Evolutionary conservation across 2,113 vertebrate species (phyloP), one percentile per base, ranked within the genome.

Genomic region (Eonycteris spelaea): DNA sequence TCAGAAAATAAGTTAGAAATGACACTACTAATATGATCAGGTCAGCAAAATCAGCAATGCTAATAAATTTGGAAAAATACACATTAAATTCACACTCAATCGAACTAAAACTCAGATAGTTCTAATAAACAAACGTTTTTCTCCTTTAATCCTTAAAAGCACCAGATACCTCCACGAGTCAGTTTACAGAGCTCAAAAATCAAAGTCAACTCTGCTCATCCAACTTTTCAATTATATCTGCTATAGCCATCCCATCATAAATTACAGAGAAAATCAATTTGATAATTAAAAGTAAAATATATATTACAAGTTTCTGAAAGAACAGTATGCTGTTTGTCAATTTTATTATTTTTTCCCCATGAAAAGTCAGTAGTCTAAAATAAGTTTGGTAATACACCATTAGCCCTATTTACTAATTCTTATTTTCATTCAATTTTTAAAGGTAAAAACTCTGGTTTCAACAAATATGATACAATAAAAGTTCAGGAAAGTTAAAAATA

Each of bases 1-100:
- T 94, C 74, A 96, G 53, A 82, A 95, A 97, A 85, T 59, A 92
- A 73, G 22, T 94, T 67, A 86, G 51, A 96, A 91, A 96, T 48
- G 68, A 92, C 28, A 95, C 67, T 16, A 92, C 19, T 51, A 89
- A 90, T n/a, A 57, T 61, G 67, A n/a, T n/a, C n/a, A 92, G 51
- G 63, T 73, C 68, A 65, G 22, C 19, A 93, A 95, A 92, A 89
- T 88, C 16, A 87, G 15, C 26, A 59, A 51, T 15, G 51, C 51
- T 57, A 77, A 48, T 11, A 6, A 45, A 79, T 79, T 18, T 73
- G 38, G 38, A 22, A 40, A 93, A 89, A 95, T 35, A 67, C 7
- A 86, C 21, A 93, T 51, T 70, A 71, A 33, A 80, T 90, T 90
- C 13, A 94, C 63, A 51, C 40, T 63, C 83, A 71, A 67, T 51